Evolutionary conservation across 2,113 vertebrate genomes (phyloP).

Genomic region (Anarrhichthys ocellatus): DNA sequence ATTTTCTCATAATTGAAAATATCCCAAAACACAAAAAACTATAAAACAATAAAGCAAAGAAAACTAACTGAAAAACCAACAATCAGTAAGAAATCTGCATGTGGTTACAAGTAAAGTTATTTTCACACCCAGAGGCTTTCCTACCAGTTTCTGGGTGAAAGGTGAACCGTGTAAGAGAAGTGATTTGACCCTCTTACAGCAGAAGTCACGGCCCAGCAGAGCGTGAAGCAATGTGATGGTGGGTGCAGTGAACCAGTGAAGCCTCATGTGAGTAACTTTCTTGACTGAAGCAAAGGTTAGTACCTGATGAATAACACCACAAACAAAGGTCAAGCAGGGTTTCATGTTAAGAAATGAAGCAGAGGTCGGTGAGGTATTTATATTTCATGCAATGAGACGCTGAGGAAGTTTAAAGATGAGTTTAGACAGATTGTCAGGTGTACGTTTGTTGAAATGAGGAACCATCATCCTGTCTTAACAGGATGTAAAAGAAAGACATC

Average conservation of each 20-base stretch:
- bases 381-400: not conserved
- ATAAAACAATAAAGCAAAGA: not conserved
- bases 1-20: not conserved
- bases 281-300: conserved; percentile 37
- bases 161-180: conserved; percentile 44
- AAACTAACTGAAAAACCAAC: not conserved
- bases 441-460: not conserved
- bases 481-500: not conserved
- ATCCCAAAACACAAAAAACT: not conserved
- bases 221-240: conserved; percentile 29
- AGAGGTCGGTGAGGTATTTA: conserved; percentile 7
- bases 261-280: conserved; percentile 40
- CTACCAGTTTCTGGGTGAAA: conserved; percentile 70
- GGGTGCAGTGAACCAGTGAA: conserved; percentile 4
- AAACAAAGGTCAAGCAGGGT: not conserved
- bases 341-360: conserved; percentile 18
- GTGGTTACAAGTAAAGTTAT: not conserved
- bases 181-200: conserved; percentile 21
- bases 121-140: conserved; percentile 2
- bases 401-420: not conserved
- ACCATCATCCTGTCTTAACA: not conserved
- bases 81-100: not conserved
- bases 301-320: conserved; percentile 2
- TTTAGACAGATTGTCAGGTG: not conserved
- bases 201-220: conserved; percentile 30